phyloP scores from a whole-genome alignment of 2,113 vertebrate genomes.

The Malurus melanocephalus region DNA sequence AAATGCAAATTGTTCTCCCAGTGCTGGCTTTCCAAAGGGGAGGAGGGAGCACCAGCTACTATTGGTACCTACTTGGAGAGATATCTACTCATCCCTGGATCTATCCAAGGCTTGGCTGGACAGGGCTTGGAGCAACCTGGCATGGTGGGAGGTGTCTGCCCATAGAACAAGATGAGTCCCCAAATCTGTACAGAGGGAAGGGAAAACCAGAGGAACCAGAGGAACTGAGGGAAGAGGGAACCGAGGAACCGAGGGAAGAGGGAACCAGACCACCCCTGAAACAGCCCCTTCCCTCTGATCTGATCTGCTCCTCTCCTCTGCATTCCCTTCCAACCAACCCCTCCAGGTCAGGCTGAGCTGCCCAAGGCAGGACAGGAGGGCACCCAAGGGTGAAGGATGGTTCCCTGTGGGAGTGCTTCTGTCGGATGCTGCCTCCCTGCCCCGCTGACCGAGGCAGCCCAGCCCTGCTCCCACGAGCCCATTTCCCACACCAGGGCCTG shows the following conservation, averaged over 20 bases:
- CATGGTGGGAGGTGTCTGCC: background rate
- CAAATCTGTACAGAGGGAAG: no score
- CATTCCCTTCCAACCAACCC: background rate
- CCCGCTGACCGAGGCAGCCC: background rate
- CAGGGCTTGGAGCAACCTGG: background rate
- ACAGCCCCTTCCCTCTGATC: background rate
- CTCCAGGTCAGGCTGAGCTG: background rate
- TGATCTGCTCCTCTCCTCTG: fast-evolving
- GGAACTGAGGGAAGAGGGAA: background rate
- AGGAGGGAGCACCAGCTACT: background rate
- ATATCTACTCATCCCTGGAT: background rate
- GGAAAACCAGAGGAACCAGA: background rate
- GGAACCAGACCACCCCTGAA: background rate
- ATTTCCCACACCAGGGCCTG: background rate
- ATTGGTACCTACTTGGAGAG: background rate
- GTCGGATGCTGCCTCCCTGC: background rate
- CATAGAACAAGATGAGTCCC: background rate
- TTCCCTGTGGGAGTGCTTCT: background rate
- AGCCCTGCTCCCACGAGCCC: fast-evolving
- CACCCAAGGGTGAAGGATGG: background rate
- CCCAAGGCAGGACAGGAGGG: background rate
- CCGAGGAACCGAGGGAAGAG: no score
- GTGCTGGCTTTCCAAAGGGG: fast-evolving
- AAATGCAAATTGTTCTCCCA: background rate
- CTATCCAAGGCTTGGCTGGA: background rate